Percentiles rank a stretch among this genome's conserved stretches.
phyloP scores from a whole-genome alignment of 2,888 invertebrate species.

The Andrena dorsata region DNA sequence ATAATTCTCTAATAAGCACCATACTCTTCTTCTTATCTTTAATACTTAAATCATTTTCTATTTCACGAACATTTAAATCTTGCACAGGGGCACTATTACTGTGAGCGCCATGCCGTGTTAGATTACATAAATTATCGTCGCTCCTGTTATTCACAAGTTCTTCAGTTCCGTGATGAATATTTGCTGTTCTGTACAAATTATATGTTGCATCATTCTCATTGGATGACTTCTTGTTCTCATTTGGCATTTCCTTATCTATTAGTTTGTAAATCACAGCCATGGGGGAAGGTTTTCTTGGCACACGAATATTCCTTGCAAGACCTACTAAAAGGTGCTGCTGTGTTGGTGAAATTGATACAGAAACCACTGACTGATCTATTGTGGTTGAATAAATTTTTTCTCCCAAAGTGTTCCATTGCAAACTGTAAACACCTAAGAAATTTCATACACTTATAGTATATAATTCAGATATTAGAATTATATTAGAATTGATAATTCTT shows the following conservation, averaged over 20 bases:
- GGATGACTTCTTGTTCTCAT: constrained; percentile 50
- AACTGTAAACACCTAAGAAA: constrained; percentile 90
- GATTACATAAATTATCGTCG: constrained; percentile 44
- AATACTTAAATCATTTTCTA: constrained; percentile 63
- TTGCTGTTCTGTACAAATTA: constrained; percentile 56
- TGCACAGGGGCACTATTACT: constrained; percentile 31
- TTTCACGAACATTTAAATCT: constrained; percentile 56
- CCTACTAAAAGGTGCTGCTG: constrained; percentile 93
- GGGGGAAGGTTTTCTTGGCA: constrained; percentile 80
- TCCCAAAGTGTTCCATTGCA: constrained; percentile 91
- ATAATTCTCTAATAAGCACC: constrained; percentile 88
- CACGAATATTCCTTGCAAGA: constrained; percentile 88
- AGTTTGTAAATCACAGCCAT: constrained; percentile 82
- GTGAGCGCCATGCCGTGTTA: constrained; percentile 28
- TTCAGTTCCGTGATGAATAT: constrained; percentile 70
- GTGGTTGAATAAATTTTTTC: constrained; percentile 92
- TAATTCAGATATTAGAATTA: not conserved
- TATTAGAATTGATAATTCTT: not conserved
- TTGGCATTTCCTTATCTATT: constrained; percentile 67
- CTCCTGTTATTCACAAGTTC: constrained; percentile 54
- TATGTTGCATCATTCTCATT: constrained; percentile 61
- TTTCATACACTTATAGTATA: not conserved
- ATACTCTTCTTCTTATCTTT: constrained; percentile 81
- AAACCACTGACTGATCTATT: constrained; percentile 92
- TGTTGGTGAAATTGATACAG: constrained; percentile 93